These are phyloP conservation scores for Propithecus perrieri DNA, from an alignment of 2,797 vertebrate species.

Conservation along the genomic window DNA sequence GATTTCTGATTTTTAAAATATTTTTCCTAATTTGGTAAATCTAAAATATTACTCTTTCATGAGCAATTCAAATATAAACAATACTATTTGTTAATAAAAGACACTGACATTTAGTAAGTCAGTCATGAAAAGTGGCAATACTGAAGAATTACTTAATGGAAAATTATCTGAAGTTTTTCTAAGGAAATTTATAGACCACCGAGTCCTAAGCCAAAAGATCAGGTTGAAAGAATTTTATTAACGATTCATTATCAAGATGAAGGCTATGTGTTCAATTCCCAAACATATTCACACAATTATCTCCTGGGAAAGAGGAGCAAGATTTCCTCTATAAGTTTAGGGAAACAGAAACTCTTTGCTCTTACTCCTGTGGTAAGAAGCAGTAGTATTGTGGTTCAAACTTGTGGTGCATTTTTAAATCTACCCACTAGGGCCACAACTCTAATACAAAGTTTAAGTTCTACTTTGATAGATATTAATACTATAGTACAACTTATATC, in stretches of 20 bases:
- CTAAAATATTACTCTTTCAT: neutral
- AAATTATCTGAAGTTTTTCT: neutral
- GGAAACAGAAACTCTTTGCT: neutral
- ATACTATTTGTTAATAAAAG: neutral
- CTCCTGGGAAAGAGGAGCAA: neutral
- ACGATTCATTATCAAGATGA: neutral
- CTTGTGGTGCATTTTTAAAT: neutral
- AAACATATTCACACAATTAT: neutral
- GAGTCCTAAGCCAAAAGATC: neutral
- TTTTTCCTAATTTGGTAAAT: conserved; percentile 22
- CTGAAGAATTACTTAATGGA: neutral
- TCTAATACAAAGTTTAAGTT: neutral
- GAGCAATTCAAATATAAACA: neutral
- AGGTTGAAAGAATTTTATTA: neutral
- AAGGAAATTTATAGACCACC: neutral
- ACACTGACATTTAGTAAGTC: neutral
- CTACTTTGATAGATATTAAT: neutral
- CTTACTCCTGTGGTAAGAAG: neutral
- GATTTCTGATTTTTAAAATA: conserved; percentile 38
- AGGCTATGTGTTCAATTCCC: neutral
- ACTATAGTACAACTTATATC: neutral
- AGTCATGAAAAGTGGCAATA: neutral
- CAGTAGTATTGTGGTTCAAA: neutral
- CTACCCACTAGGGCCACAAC: neutral
- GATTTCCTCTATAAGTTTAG: neutral